phyloP scores from a whole-genome alignment of 2,888 invertebrate genomes.

The Microplitis deprimator region DNA sequence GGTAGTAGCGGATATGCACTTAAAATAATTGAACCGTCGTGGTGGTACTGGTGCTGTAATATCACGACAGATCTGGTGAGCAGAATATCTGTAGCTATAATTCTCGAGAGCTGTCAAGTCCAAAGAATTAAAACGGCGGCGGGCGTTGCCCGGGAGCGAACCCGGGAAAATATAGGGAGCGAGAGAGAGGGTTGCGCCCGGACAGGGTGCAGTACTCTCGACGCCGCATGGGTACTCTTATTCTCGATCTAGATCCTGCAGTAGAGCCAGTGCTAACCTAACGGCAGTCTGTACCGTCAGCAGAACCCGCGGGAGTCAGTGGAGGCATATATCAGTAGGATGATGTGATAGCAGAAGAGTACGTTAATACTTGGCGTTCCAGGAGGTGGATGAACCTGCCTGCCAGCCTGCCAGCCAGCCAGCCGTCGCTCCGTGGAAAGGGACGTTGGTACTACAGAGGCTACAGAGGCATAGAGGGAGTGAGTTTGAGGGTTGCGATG shows the following conservation, averaged over 20 bases:
- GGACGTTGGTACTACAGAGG: conserved; percentile 3
- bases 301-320: background rate
- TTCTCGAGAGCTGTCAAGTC: conserved; percentile 35
- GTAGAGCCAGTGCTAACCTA: background rate
- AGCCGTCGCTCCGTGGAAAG: conserved; percentile 29
- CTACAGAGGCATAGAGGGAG: background rate
- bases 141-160: conserved; percentile 37
- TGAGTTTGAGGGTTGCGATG: conserved; percentile 8
- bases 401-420: background rate
- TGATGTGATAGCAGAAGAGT: conserved; percentile 10
- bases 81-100: conserved; percentile 24
- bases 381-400: conserved; percentile 36
- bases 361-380: conserved; percentile 29
- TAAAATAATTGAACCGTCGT: conserved; percentile 20
- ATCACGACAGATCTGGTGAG: background rate
- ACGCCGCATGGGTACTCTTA: background rate
- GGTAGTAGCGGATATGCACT: conserved; percentile 21
- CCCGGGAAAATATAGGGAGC: conserved; percentile 29
- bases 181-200: conserved; percentile 7
- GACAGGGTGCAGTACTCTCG: background rate
- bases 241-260: background rate
- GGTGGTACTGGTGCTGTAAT: background rate
- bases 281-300: background rate
- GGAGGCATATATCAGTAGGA: background rate
- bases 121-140: conserved; percentile 36